Percentiles rank a stretch among this genome's conserved stretches.
Conservation (phyloP, 23 tunicate species). For the Halocynthia roretzi region DNA sequence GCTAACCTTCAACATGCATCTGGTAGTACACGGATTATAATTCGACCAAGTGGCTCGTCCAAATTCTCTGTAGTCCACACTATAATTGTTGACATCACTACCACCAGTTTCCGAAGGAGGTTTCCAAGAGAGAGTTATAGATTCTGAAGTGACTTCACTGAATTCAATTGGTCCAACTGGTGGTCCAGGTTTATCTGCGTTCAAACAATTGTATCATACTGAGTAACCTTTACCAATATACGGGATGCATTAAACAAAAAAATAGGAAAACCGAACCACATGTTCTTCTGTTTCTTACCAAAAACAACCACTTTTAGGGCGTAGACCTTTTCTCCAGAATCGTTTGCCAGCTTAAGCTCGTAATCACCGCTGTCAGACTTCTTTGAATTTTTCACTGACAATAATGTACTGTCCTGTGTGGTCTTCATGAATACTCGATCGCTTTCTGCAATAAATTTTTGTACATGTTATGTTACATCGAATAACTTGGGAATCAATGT, state of each 20-base stretch:
- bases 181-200: conserved; percentile 48
- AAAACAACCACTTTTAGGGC: conserved; percentile 4
- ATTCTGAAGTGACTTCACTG: conserved; percentile 25
- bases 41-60: conserved; percentile 47
- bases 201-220: too few relatives aligned
- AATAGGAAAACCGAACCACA: neutral
- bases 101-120: conserved; percentile 50
- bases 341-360: conserved; percentile 13
- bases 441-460: neutral
- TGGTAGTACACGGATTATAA: conserved; percentile 42
- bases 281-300: neutral
- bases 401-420: neutral
- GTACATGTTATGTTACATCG: neutral
- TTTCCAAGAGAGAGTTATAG: conserved; percentile 38
- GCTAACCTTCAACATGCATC: conserved; percentile 25
- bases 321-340: conserved; percentile 6
- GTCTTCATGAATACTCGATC: neutral
- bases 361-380: conserved; percentile 24
- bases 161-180: conserved; percentile 36
- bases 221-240: too few relatives aligned
- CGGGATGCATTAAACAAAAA: too few relatives aligned
- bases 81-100: conserved; percentile 25
- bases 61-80: conserved; percentile 52
- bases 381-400: conserved; percentile 12
- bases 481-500: neutral